phyloP scores from a whole-genome alignment of 2,888 invertebrate species.

The Caenorhabditis sp. region DNA sequence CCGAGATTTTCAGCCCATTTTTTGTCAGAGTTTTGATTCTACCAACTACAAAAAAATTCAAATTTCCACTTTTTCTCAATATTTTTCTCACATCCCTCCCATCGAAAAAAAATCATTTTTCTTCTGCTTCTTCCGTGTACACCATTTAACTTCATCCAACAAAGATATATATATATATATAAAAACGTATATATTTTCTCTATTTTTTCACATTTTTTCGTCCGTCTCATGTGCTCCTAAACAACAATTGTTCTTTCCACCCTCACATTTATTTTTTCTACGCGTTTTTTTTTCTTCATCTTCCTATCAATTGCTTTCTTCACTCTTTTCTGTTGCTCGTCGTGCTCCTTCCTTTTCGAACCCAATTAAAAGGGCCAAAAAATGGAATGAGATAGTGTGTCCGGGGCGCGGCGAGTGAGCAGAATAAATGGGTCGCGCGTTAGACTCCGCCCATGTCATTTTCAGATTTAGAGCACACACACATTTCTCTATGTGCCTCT shows the following conservation, averaged over 20 bases:
- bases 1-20: no score
- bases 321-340: neutral
- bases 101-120: neutral
- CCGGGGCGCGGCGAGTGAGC: no score
- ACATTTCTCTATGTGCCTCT: neutral
- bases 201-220: constrained; percentile 5
- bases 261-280: constrained; percentile 5
- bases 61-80: no score
- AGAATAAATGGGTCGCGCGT: neutral
- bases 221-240: neutral
- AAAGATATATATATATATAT: constrained; percentile 1
- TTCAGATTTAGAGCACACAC: neutral
- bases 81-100: neutral
- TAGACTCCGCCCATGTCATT: neutral
- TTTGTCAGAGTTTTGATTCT: no score
- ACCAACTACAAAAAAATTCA: no score
- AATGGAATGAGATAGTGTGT: neutral
- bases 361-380: constrained; percentile 1
- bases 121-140: neutral
- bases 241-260: constrained; percentile 2
- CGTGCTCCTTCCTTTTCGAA: neutral
- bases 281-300: constrained; percentile 6
- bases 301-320: neutral
- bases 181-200: neutral
- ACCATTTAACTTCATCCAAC: neutral